Evolutionary conservation across 2,888 invertebrate genomes (phyloP), one percentile per base, ranked within the genome.

Genomic region (Polydesmus complanatus): DNA sequence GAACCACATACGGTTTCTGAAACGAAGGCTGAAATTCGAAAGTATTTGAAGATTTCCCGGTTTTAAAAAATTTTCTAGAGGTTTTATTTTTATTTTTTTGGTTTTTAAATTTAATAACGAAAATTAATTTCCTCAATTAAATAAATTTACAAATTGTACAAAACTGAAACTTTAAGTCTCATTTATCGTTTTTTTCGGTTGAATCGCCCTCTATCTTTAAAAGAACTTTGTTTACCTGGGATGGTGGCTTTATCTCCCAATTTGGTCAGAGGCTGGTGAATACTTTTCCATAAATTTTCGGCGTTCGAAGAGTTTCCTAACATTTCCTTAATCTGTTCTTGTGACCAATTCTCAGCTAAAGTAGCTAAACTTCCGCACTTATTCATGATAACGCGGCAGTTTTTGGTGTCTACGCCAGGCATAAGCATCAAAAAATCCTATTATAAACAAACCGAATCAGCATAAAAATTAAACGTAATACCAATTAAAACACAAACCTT

Each of bases 331-430:
- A 95, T 71, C 71, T 89, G 81, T 60, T 83, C 82, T 82, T 88
- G 70, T 54, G 70, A 69, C 53, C 75, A 64, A 26, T 23, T 50
- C 22, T 67, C 67, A 55, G 69, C 67, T 62, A 79, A 67, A 55
- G 75, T 72, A 66, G 83, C 81, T 62, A 93, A 72, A 60, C 82
- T 83, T 58, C 78, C 73, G 2, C 85, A 86, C 69, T 83, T 82
- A 66, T 86, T 84, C 77, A 96, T 78, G 60, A 96, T 76, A 18
- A 78, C 70, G 59, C 83, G 79, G 3, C 92, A 81, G 74, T 95
- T 96, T 73, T 89, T 91, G 0, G 88, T 83, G 64, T 84, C 86
- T 3, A 95, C 81, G 8, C 95, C 95, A 0, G 95, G 94, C 69
- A 95, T 77, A 72, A 88, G 89, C 25, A 84, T 78, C n/a, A 91